Conservation (phyloP, 2,113 vertebrate genomes). For the Felis chaus region DNA sequence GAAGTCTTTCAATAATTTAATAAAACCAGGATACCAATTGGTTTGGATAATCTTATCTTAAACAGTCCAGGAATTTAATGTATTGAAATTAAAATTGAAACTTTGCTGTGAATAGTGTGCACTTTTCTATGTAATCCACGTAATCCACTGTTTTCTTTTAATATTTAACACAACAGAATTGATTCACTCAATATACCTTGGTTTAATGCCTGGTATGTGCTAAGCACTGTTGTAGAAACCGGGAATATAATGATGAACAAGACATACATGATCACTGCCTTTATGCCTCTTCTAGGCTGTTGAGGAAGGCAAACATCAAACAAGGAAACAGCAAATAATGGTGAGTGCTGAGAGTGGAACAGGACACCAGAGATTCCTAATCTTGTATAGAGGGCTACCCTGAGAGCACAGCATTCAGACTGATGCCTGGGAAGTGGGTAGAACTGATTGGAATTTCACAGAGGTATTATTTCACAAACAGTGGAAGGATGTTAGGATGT, state of each 20-base stretch:
- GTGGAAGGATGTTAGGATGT: not conserved
- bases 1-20: not conserved
- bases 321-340: not conserved
- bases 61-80: not conserved
- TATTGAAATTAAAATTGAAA: not conserved
- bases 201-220: not conserved
- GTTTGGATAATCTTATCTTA: not conserved
- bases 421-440: not conserved
- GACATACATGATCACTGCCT: accelerated
- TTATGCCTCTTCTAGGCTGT: not conserved
- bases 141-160: not conserved
- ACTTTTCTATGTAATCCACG: not conserved
- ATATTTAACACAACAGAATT: not conserved
- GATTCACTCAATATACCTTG: not conserved
- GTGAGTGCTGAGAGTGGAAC: not conserved
- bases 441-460: not conserved
- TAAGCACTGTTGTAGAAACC: not conserved
- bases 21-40: not conserved
- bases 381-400: not conserved
- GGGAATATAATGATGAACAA: not conserved
- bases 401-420: not conserved
- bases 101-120: not conserved
- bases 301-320: not conserved
- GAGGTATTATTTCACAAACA: not conserved
- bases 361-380: not conserved